These are phyloP conservation scores for Tympanoctomys barrerae DNA, from an alignment of 2,797 vertebrate species.

Conservation along the genomic window DNA sequence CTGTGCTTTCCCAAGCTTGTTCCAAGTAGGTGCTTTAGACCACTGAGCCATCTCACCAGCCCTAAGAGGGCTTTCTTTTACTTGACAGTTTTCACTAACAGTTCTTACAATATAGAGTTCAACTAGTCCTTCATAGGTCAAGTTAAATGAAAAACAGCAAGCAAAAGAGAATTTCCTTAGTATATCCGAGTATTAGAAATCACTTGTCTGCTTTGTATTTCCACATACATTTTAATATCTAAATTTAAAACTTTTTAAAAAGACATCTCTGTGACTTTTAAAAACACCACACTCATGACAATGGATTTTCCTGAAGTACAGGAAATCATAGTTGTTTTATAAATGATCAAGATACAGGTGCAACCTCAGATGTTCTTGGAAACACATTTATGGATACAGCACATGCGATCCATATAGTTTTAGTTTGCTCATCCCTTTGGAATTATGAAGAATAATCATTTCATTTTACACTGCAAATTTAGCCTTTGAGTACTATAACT, in stretches of 20 bases:
- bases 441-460: neutral
- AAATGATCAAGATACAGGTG: constrained; percentile 14
- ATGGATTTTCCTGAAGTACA: constrained; percentile 64
- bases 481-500: neutral
- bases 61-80: constrained; percentile 56
- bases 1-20: no score
- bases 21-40: no score
- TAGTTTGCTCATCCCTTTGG: constrained; percentile 43
- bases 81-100: constrained; percentile 24
- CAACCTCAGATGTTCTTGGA: constrained; percentile 37
- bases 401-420: neutral
- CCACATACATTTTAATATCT: constrained; percentile 56
- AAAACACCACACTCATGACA: constrained; percentile 46
- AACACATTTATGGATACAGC: constrained; percentile 61
- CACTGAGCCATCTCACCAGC: no score
- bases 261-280: constrained; percentile 26
- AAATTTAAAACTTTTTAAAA: constrained; percentile 49
- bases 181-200: constrained; percentile 48
- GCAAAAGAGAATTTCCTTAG: constrained; percentile 60
- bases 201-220: constrained; percentile 62
- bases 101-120: constrained; percentile 45
- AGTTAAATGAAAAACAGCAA: constrained; percentile 59
- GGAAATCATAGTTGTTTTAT: constrained; percentile 58
- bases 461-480: no score
- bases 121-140: constrained; percentile 56